Base-by-base conservation (phyloP, 2,888 invertebrate species). In the Pristionchus arcanus region DNA sequence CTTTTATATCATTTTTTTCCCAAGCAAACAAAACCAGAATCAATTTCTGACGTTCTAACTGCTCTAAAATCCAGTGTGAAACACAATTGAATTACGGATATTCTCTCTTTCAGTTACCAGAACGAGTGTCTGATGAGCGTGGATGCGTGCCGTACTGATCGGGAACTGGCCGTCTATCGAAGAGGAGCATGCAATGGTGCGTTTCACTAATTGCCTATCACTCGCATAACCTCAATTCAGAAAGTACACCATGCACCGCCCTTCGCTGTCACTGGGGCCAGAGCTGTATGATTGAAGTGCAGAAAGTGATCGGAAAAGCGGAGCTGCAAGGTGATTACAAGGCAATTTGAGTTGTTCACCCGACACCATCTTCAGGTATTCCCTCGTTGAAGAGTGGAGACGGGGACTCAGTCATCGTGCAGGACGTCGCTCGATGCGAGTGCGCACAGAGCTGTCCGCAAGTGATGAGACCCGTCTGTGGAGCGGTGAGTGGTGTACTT, bases 51-150 rank as follows among this genome's bases (percentile, higher is more conserved):
- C 7, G 4, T 7, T 63, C 25, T 0, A 5, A 21, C 49, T 83
- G n/a, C 16, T 16, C 83, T 49, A 31, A 81, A 19, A 49, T 3
- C 5, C 15, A 13, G 37, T 1, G 34, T 34, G 55, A 59, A 84
- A 84, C 55, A 28, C 25, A 34, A 59, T 53, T 1, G 53, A 83
- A 49, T 31, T 37, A 37, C 59, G 42, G 16, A 25, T 7, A 81
- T 81, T 42, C 49, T 31, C 19, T 42, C 28, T 5, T 90, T 84
- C 83, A 91, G 92, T 7, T 93, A 96, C 92, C 97, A 97, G 88
- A 97, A 97, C 95, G 97, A 97, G 94, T 98, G 98, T 95, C 96
- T 97, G 90, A 96, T 98, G 92, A 96, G 97, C 89, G 97, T 97
- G 93, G 97, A 97, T 94, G 97, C 97, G 7, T 98, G 98, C 92